Percentiles rank a stretch among this genome's conserved stretches.
phyloP scores from a whole-genome alignment of 2,113 vertebrate species.

The Vireo altiloquus region DNA sequence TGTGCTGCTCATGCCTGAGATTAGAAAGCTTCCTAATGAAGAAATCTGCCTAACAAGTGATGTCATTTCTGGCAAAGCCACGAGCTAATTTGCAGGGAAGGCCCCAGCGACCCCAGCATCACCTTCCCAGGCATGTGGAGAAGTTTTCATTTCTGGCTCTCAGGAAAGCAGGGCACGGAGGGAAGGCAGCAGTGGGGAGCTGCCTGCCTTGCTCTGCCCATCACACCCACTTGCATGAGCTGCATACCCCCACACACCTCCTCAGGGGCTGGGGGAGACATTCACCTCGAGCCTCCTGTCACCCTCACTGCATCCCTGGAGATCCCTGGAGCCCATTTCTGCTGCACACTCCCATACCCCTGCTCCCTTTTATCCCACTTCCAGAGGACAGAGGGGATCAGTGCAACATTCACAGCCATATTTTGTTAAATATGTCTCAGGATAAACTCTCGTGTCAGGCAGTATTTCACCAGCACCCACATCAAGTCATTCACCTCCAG shows the following conservation, averaged over 20 bases:
- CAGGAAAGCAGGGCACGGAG: fast-evolving
- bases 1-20: neutral
- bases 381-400: neutral
- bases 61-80: slow-evolving; percentile 26
- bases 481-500: neutral
- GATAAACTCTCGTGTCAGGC: neutral
- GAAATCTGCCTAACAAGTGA: slow-evolving; percentile 29
- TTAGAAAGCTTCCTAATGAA: slow-evolving; percentile 38
- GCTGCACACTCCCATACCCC: neutral
- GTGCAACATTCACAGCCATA: neutral
- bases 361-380: neutral
- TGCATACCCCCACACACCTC: neutral
- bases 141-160: neutral
- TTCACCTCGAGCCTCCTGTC: neutral
- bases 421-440: neutral
- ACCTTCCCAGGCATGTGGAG: fast-evolving
- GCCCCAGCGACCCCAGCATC: neutral
- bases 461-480: neutral
- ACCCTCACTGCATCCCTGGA: neutral
- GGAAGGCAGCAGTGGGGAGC: neutral
- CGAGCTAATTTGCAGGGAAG: neutral
- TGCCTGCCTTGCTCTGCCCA: neutral
- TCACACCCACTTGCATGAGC: fast-evolving
- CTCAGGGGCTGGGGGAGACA: neutral
- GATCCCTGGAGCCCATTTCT: neutral